Evolutionary conservation across 1,140 invertebrate species (phyloP).

Genomic region (Triops cancriformis): DNA sequence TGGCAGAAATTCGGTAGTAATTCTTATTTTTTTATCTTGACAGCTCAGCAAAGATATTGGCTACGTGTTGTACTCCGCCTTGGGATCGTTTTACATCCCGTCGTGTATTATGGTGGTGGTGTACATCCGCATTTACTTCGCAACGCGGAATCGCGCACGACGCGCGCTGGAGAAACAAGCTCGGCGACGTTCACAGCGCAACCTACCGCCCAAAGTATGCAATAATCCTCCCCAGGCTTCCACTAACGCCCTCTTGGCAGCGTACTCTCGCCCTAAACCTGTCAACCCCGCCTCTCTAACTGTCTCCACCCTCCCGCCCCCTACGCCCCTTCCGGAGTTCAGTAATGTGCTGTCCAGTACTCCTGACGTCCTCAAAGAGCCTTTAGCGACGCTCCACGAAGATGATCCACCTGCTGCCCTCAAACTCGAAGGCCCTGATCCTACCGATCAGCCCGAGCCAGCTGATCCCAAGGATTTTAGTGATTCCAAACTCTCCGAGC

Average conservation of each 20-base stretch:
- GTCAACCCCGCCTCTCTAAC: not conserved
- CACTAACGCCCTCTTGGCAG: not conserved
- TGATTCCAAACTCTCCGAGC: not conserved
- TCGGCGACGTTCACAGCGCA: slow-evolving; percentile 46
- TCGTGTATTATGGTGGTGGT: slow-evolving; percentile 98
- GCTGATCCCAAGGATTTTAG: not conserved
- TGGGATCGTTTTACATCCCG: slow-evolving; percentile 98
- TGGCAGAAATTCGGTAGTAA: not conserved
- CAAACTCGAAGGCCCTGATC: not conserved
- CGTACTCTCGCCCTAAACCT: not conserved
- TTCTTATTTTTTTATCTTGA: slow-evolving; percentile 41
- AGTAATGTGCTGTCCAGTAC: not conserved
- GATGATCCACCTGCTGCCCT: not conserved
- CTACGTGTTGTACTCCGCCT: slow-evolving; percentile 94
- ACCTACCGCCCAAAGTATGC: slow-evolving; percentile 21
- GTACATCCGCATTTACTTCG: slow-evolving; percentile 96
- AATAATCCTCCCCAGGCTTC: not conserved
- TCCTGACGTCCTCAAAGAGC: not conserved
- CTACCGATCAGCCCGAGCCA: not conserved
- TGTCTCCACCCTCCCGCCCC: not conserved
- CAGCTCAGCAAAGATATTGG: slow-evolving; percentile 89
- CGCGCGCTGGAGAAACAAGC: slow-evolving; percentile 66
- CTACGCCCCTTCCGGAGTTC: not conserved
- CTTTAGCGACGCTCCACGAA: not conserved
- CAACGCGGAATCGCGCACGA: slow-evolving; percentile 80